Percentiles rank a stretch among this genome's conserved stretches.
These are phyloP conservation scores for Petroica traversi DNA, from an alignment of 2,113 vertebrate genomes.

Conservation along the genomic window DNA sequence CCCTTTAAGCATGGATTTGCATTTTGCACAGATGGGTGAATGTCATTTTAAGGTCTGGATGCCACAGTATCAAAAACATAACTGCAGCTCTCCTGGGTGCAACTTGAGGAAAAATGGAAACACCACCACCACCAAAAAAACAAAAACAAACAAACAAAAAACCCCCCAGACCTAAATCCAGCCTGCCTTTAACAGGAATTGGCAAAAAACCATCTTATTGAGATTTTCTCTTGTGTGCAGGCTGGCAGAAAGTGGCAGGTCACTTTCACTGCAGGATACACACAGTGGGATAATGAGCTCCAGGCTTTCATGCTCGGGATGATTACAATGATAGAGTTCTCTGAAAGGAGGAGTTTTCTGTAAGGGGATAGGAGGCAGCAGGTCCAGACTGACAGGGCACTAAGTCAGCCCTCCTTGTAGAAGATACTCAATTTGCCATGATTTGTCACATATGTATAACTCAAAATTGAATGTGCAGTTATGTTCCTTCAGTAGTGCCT, in stretches of 20 bases:
- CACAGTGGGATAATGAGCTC: not conserved
- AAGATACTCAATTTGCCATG: not conserved
- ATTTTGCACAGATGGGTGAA: not conserved
- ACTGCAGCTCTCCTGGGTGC: not conserved
- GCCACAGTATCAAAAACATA: not conserved
- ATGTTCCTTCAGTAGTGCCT: not conserved
- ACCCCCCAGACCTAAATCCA: not conserved
- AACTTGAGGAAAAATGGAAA: not conserved
- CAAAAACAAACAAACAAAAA: not conserved
- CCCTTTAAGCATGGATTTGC: not conserved
- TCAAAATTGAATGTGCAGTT: not conserved
- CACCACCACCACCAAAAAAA: not conserved
- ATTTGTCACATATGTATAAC: not conserved
- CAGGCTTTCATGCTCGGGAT: not conserved
- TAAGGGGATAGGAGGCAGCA: not conserved
- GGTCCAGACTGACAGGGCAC: not conserved
- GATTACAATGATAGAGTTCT: not conserved
- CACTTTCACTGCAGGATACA: fast-evolving
- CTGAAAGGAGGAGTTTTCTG: not conserved
- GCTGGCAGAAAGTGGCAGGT: not conserved
- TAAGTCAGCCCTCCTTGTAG: not conserved
- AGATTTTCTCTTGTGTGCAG: not conserved
- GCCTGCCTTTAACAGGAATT: not conserved
- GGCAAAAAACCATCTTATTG: not conserved
- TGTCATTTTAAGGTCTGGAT: not conserved